Evolutionary conservation across 2,797 vertebrate genomes (phyloP), one percentile per base, ranked within the genome.

Genomic region (Ptychadena robeensis): DNA sequence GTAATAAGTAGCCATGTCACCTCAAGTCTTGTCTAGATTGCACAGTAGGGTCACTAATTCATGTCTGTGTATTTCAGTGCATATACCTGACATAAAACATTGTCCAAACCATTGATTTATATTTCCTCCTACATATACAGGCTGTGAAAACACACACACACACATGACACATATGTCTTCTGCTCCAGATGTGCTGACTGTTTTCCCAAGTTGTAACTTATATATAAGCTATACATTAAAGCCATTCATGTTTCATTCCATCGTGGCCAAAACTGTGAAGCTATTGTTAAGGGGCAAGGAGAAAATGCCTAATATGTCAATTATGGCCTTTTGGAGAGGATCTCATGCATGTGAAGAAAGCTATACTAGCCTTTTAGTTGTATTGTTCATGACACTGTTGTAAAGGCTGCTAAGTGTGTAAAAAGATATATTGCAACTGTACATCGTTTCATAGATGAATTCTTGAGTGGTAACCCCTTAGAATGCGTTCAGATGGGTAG

Each of bases 211-310:
- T 59, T 59, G 15, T 38, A 38, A 35, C 27, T 32, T 38, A 64
- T 37, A 40, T 75, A 38, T 75, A 34, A 28, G 73, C 27, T n/a
- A n/a, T n/a, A n/a, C n/a, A n/a, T n/a, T n/a, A n/a, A n/a, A n/a
- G n/a, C n/a, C n/a, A n/a, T n/a, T n/a, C n/a, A n/a, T n/a, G n/a
- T 37, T 66, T 77, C 48, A 15, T 76, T 22, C 27, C 65, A 37
- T n/a, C 61, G 25, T 75, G 59, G 34, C 37, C 14, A 27, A 6
- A 40, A 63, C 32, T 27, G 25, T 37, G 22, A 14, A 74, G 31
- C 27, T 38, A 31, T 76, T 76, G 35, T 64, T n/a, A 64, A 64
- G 30, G 4, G 12, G 40, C n/a, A 63, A 44, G 18, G 35, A 40
- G 35, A 40, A 65, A 35, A 32, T 37, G 27, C 32, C 65, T 44